A percentile compares a stretch with the other conserved stretches of the same genome.
Evolutionary conservation across 2,113 vertebrate species (phyloP).

Genomic region (Saguinus imperator): DNA sequence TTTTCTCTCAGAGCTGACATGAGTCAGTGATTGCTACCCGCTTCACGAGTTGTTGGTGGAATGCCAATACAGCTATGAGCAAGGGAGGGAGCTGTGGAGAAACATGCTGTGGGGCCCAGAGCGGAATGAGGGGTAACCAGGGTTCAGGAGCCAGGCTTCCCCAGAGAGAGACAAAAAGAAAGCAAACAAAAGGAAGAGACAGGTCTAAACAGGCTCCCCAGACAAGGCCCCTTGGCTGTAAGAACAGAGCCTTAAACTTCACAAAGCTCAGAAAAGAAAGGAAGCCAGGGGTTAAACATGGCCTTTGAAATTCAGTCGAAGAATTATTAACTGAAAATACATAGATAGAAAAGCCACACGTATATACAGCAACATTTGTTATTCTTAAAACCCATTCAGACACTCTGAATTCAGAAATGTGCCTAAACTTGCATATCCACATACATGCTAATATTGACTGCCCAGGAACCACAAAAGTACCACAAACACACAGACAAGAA

Average conservation of each 20-base stretch:
- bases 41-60: constrained; percentile 34
- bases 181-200: constrained; percentile 72
- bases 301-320: constrained; percentile 46
- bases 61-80: constrained; percentile 62
- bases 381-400: constrained; percentile 33
- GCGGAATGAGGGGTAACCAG: constrained; percentile 56
- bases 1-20: constrained; percentile 35
- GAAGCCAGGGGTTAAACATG: constrained; percentile 37
- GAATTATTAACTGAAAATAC: constrained; percentile 53
- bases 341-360: neutral
- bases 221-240: constrained; percentile 54
- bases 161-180: constrained; percentile 64
- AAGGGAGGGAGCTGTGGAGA: constrained; percentile 44
- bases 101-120: constrained; percentile 50
- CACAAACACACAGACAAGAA: neutral
- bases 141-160: constrained; percentile 68
- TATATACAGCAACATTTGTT: neutral
- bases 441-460: neutral
- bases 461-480: neutral
- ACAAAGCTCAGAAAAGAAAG: constrained; percentile 44
- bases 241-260: constrained; percentile 53
- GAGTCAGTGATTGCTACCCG: constrained; percentile 45
- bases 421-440: neutral
- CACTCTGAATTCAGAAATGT: constrained; percentile 8
- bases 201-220: constrained; percentile 60